Base-by-base conservation (phyloP, 1,140 invertebrate genomes). In the Muscidifurax raptorellus region DNA sequence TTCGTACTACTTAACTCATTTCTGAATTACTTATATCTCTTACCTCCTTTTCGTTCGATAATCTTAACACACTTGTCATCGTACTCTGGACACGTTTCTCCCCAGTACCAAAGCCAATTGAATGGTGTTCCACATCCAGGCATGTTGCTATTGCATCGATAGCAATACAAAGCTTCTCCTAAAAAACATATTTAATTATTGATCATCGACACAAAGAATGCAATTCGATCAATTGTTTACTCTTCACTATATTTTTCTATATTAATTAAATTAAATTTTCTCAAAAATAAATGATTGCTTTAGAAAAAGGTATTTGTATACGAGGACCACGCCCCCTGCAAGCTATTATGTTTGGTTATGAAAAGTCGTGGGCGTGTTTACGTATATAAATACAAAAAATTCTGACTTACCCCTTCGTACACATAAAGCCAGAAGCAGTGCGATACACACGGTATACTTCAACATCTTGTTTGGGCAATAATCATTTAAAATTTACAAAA, bases 1-100 rank as follows among this genome's bases (percentile, higher is more conserved):
- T 69, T 28, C n/a, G n/a, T n/a, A n/a, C n/a, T n/a, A n/a, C n/a
- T n/a, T 13, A 69, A 69, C 27, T 69, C 30, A 22, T 22, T 75
- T 13, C 71, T 40, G 18, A 6, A 82, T 32, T 2, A 82, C 3
- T 67, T 72, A 69, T 80, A 74, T 76, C 87, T 90, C 88, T 91
- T 93, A 97, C 97, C 96, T 94, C 96, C 97, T 95, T 97, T 97
- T 81, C 94, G 94, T 92, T 98, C 97, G 85, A 97, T 96, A 47
- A 98, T 94, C 94, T 98, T 98, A 0, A 99, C 97, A 94, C 98
- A 99, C 88, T 97, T 96, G 91, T 98, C 97, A 92, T 97, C 95
- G 84, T 94, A 93, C 88, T 97, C 96, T 0, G 96, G 97, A 91
- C 98, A 99, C 1, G 94, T 94, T 87, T 95, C 93, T n/a, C 95